Percentiles rank a stretch among this genome's conserved stretches.
phyloP scores from a whole-genome alignment of 2,888 invertebrate species.

The Eueremaeus valkanovi region DNA sequence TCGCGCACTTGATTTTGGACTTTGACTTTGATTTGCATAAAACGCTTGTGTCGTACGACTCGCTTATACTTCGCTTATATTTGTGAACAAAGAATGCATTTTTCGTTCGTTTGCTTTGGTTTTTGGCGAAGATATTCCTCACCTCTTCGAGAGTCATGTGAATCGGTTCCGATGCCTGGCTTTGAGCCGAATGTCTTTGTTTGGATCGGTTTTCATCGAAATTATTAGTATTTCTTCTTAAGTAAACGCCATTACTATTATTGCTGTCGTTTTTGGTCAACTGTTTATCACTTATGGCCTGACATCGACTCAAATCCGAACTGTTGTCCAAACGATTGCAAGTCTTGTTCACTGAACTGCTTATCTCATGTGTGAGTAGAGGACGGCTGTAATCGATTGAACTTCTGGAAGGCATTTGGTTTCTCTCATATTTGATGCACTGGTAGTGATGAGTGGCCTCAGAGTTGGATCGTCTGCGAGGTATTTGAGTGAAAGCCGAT shows the following conservation, averaged over 20 bases:
- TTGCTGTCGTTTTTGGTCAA: not conserved
- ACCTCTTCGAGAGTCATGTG: slow-evolving; percentile 66
- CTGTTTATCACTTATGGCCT: slow-evolving; percentile 28
- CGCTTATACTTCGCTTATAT: not conserved
- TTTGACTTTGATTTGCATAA: slow-evolving; percentile 8
- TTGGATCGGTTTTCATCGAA: not conserved
- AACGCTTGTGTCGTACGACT: not conserved
- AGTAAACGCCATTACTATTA: not conserved
- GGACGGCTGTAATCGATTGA: slow-evolving; percentile 8
- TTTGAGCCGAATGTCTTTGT: not conserved
- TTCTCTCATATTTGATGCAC: not conserved
- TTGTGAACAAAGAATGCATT: not conserved
- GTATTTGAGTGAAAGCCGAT: slow-evolving; percentile 24
- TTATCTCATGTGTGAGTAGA: not conserved
- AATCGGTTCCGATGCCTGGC: slow-evolving; percentile 62
- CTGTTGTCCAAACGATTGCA: not conserved
- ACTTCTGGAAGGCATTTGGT: not conserved
- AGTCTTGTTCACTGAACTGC: slow-evolving; percentile 19
- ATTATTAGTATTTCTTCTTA: not conserved
- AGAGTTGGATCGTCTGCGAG: slow-evolving; percentile 24
- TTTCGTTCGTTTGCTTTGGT: slow-evolving; percentile 15
- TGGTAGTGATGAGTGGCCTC: slow-evolving; percentile 31
- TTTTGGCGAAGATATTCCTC: slow-evolving; percentile 38
- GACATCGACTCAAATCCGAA: not conserved
- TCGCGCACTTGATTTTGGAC: slow-evolving; percentile 28